Evolutionary conservation across 2,113 vertebrate genomes (phyloP), one percentile per base, ranked within the genome.

Genomic region (Laticauda colubrina): DNA sequence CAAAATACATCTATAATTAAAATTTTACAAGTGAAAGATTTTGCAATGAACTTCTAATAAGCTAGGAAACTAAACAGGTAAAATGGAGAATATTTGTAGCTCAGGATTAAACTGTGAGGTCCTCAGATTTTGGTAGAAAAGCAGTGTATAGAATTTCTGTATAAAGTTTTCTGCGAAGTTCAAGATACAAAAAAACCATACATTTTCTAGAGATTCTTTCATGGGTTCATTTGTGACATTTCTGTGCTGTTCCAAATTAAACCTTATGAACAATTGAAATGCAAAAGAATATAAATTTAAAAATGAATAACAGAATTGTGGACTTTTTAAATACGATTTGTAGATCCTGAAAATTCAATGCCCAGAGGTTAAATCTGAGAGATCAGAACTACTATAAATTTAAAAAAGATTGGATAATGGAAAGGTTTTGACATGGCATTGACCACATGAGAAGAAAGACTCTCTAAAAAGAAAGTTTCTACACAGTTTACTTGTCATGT

Each of bases 21-120:
- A 64, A 29, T 64, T 87, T 92, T 92, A 87, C 45, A 61, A 87
- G 18, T 20, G 20, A 87, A 91, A 87, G 43, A 12, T 45, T 86
- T 56, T 64, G 21, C 85, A 92, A 53, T 61, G 45, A 87, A 92
- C 45, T n/a, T 87, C 85, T 61, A 53, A 64, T 87, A 64, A 91
- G 5, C 10, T 34, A 64, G 5, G 57, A 48, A 91, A 57, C 34
- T 88, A 64, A 91, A 64, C 85, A 54, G 29, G 4, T 69, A 69
- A 69, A 69, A 69, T 18, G 29, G 64, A 18, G 5, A 69, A n/a
- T 69, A 34, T 6, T 69, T 69, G 29, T 34, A 69, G 14, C 29
- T 69, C 29, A 69, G 64, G 29, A 12, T 15, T 69, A 29, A 69
- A 69, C 14, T 69, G 61, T 14, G 11, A 5, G 11, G 12, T n/a